phyloP scores from a whole-genome alignment of 2,113 vertebrate species.

The Sitta europaea region DNA sequence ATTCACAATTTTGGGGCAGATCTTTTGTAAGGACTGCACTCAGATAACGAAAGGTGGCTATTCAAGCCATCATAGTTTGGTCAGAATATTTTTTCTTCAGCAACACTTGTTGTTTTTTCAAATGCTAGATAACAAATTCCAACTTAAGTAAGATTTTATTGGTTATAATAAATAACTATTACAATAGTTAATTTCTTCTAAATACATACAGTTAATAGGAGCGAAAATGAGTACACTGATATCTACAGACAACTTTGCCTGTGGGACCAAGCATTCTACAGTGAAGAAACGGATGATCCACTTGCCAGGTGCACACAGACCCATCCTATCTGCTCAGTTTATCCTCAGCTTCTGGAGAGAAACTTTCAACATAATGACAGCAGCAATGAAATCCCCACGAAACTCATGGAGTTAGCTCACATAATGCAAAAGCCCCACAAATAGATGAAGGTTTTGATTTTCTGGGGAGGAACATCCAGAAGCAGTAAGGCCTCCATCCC shows the following conservation, averaged over 20 bases:
- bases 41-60: neutral
- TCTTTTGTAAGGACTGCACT: neutral
- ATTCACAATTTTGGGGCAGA: neutral
- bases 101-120: neutral
- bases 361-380: neutral
- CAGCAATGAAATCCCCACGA: neutral
- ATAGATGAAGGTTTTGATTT: neutral
- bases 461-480: neutral
- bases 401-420: neutral
- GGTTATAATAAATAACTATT: neutral
- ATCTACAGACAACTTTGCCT: neutral
- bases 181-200: neutral
- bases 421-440: neutral
- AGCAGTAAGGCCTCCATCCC: neutral
- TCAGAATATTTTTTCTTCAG: neutral
- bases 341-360: neutral
- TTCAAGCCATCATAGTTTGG: neutral
- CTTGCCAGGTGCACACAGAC: neutral
- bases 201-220: neutral
- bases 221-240: neutral
- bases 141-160: neutral
- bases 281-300: neutral
- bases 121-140: neutral
- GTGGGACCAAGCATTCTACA: rapidly evolving
- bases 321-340: neutral